These are phyloP conservation scores for Eublepharis macularius DNA, from an alignment of 2,113 vertebrate species.

Conservation along the genomic window DNA sequence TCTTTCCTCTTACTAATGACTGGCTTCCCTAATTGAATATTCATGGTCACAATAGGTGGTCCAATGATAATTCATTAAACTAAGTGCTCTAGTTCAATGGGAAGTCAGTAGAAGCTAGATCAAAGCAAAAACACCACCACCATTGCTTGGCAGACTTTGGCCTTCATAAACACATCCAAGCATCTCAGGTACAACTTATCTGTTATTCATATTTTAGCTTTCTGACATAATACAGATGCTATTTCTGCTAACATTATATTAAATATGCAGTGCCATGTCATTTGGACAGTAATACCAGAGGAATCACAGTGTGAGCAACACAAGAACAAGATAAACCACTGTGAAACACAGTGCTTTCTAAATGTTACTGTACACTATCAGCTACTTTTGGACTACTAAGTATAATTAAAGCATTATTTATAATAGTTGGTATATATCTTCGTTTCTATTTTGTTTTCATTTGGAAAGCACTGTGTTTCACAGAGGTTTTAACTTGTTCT, in stretches of 20 bases:
- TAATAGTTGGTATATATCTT: too few relatives aligned
- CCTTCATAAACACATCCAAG: background rate
- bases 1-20: background rate
- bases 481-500: too few relatives aligned
- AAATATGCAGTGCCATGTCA: background rate
- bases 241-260: background rate
- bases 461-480: too few relatives aligned
- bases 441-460: too few relatives aligned
- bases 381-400: too few relatives aligned
- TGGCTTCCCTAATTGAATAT: fast-evolving
- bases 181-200: background rate
- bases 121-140: background rate
- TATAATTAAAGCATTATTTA: too few relatives aligned
- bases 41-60: background rate
- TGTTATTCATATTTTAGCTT: background rate
- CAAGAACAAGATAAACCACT: too few relatives aligned
- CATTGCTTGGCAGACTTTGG: background rate
- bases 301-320: too few relatives aligned
- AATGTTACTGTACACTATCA: too few relatives aligned
- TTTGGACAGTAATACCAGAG: too few relatives aligned
- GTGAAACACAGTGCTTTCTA: too few relatives aligned
- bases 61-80: background rate
- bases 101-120: background rate
- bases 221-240: background rate
- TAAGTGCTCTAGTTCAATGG: fast-evolving